These are phyloP conservation scores for Microtus montanus DNA, from an alignment of 2,113 vertebrate species.

Conservation along the genomic window DNA sequence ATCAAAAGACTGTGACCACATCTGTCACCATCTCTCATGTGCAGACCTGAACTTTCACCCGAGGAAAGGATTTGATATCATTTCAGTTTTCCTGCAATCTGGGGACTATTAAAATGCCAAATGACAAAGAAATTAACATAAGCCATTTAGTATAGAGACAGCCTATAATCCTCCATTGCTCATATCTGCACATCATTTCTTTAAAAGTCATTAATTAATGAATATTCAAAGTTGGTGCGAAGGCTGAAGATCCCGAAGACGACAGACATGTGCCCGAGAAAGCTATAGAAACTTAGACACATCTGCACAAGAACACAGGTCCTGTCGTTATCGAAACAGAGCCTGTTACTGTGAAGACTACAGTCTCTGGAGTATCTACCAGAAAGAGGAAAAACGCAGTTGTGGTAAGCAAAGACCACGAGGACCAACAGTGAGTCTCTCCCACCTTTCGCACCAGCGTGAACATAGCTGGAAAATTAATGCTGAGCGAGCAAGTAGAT, in stretches of 20 bases:
- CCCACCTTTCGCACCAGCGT: not conserved
- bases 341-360: not conserved
- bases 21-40: not conserved
- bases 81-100: not conserved
- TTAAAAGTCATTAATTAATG: not conserved
- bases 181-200: not conserved
- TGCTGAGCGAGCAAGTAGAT: not conserved
- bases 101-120: not conserved
- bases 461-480: not conserved
- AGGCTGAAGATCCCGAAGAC: not conserved
- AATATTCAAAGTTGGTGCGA: not conserved
- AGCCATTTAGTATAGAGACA: not conserved
- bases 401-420: not conserved
- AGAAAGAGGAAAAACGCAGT: not conserved
- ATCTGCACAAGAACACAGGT: too few relatives aligned
- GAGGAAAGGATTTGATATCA: not conserved
- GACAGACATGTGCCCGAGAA: not conserved
- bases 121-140: not conserved
- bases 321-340: not conserved
- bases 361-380: not conserved
- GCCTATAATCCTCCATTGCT: not conserved
- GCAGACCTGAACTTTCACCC: not conserved
- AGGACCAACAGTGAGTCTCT: not conserved
- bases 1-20: not conserved
- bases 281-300: not conserved